These are phyloP conservation scores for Himantopus leucocephalus DNA, from an alignment of 2,113 vertebrate genomes.

Conservation along the genomic window DNA sequence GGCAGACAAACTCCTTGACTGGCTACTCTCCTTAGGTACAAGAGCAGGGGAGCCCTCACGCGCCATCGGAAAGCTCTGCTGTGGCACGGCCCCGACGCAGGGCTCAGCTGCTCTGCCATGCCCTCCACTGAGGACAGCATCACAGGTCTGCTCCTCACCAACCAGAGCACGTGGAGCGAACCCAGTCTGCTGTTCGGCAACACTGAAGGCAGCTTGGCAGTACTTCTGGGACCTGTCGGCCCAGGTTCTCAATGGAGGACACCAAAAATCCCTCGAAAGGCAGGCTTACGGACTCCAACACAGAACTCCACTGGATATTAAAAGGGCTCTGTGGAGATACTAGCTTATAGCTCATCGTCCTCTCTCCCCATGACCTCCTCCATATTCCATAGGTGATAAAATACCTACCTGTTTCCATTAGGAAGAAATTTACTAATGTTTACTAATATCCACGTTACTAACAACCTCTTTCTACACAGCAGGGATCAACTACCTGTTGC, in stretches of 20 bases:
- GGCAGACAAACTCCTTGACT: not conserved
- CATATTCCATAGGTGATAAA: not conserved
- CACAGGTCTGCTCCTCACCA: not conserved
- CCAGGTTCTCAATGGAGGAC: not conserved
- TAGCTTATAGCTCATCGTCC: not conserved
- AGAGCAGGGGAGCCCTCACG: not conserved
- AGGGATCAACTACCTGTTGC: not conserved
- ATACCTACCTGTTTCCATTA: not conserved
- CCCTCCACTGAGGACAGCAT: not conserved
- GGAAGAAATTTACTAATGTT: not conserved
- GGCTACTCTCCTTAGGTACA: not conserved
- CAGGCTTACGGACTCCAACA: not conserved
- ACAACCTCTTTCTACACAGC: not conserved
- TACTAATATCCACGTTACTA: not conserved
- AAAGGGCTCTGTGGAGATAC: not conserved
- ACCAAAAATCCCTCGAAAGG: not conserved
- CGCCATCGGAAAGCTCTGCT: accelerated
- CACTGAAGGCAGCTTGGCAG: not conserved
- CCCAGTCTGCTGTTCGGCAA: not conserved
- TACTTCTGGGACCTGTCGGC: not conserved
- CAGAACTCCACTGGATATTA: not conserved
- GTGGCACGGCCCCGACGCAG: accelerated
- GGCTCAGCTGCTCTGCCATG: not conserved
- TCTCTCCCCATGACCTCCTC: not conserved
- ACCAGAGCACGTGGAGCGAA: accelerated